phyloP scores from a whole-genome alignment of 1,140 invertebrate genomes.

The Bombus polaris region DNA sequence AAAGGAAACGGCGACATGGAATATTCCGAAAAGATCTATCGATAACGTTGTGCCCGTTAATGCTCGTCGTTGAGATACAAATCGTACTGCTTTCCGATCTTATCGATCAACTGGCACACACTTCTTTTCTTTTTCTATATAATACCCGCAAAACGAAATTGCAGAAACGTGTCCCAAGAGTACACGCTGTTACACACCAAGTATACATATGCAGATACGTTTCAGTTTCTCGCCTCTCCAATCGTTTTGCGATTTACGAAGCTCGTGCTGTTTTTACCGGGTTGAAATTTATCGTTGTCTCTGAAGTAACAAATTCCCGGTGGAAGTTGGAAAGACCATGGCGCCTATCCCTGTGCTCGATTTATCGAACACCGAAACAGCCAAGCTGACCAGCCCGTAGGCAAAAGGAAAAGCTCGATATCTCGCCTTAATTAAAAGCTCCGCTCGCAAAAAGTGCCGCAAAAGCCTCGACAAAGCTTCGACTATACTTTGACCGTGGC shows the following conservation, averaged over 20 bases:
- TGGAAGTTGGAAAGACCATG: not conserved
- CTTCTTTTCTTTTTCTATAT: not conserved
- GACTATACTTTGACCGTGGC: constrained; percentile 21
- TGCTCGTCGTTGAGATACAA: not conserved
- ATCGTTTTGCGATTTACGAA: constrained; percentile 14
- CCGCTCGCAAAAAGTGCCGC: constrained; percentile 22
- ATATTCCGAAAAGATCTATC: constrained; percentile 2
- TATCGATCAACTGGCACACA: not conserved
- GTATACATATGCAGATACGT: not conserved
- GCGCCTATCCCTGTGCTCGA: not conserved
- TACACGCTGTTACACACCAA: not conserved
- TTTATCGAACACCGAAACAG: constrained; percentile 35
- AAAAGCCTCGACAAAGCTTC: constrained; percentile 44
- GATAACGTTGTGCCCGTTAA: not conserved
- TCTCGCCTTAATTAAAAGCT: constrained; percentile 51
- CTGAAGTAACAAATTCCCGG: constrained; percentile 15
- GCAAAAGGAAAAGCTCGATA: constrained; percentile 41
- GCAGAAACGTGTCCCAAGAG: not conserved
- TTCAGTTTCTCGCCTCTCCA: not conserved
- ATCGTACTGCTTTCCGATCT: not conserved
- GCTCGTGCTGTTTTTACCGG: not conserved
- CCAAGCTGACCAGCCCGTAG: not conserved
- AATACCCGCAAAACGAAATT: not conserved
- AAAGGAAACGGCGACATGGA: not conserved
- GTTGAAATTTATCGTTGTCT: constrained; percentile 15